Evolutionary conservation across 2,888 invertebrate genomes (phyloP), one percentile per base, ranked within the genome.

Genomic region (Heliconius sara): DNA sequence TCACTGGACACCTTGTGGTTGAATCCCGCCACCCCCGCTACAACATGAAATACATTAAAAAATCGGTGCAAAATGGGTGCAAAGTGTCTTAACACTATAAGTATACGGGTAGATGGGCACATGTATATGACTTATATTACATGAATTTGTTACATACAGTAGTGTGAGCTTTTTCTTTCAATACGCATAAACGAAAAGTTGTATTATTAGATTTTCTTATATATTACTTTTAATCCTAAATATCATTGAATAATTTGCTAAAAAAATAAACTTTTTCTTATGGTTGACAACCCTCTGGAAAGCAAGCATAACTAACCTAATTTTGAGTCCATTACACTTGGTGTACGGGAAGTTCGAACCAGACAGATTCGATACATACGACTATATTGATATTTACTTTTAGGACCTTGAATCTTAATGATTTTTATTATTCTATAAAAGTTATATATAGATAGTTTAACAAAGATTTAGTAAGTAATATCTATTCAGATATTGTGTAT

Each of bases 271-370:
- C 16, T 65, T 43, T 27, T 57, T 74, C 27, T 74, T 74, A 67
- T 10, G 34, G 72, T 76, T 78, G 79, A 34, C 80, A 83, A 57
- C 83, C 83, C 83, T 83, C 16, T 43, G 74, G 72, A 82, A 79
- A 80, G 73, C 78, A 81, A 76, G 81, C 78, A 76, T 84, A 84
- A 85, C 85, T 84, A 86, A 88, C 83, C 84, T 86, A 86, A 87
- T 88, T 86, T 81, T 66, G 67, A 82, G 84, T 85, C 85, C 84
- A 86, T 87, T 87, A 87, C 79, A 79, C 80, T 79, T 79, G 73
- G 71, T 70, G 68, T 80, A 81, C 79, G 79, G 75, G 60, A 77
- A 82, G 80, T 80, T 80, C 34, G 82, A 66, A 80, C 77, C 76
- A 80, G 72, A 78, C 81, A 79, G 72, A 80, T 60, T 39, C 77